These are phyloP conservation scores for Percopsis omiscomaycus DNA, from an alignment of 2,797 vertebrate genomes.

Conservation along the genomic window DNA sequence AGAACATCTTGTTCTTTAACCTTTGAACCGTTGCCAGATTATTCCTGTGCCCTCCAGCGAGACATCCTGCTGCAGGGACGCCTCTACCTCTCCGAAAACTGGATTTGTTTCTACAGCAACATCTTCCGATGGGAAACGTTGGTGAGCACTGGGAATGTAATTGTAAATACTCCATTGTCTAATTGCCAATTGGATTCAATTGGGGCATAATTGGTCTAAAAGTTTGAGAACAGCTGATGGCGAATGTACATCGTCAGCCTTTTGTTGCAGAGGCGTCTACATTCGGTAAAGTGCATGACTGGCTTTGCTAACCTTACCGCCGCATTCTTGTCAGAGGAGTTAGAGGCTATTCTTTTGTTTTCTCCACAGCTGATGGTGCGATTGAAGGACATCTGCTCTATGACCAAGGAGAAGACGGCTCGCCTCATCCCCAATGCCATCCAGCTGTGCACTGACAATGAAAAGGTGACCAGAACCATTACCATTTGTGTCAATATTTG, in stretches of 20 bases:
- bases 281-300: too few species aligned
- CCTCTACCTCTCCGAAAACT: constrained; percentile 93
- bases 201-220: too few species aligned
- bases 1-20: constrained; percentile 1
- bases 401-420: constrained; percentile 91
- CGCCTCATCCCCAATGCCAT: constrained; percentile 91
- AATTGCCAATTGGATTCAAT: too few species aligned
- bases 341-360: neutral
- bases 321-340: neutral
- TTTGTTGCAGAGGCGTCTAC: too few species aligned
- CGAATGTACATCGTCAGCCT: too few species aligned
- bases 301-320: too few species aligned
- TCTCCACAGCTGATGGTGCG: constrained; percentile 82
- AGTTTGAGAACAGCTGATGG: too few species aligned
- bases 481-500: too few species aligned
- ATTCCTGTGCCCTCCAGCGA: constrained; percentile 88
- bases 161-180: neutral
- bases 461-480: constrained; percentile 76
- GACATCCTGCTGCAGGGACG: constrained; percentile 91
- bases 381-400: constrained; percentile 89
- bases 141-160: constrained; percentile 60
- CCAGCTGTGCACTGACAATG: constrained; percentile 90
- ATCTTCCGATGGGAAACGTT: constrained; percentile 92
- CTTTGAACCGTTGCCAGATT: constrained; percentile 71
- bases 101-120: constrained; percentile 94